Percentiles rank a stretch among this genome's conserved stretches.
Conservation (phyloP, 2,113 vertebrate genomes). For the Girardinichthys multiradiatus region DNA sequence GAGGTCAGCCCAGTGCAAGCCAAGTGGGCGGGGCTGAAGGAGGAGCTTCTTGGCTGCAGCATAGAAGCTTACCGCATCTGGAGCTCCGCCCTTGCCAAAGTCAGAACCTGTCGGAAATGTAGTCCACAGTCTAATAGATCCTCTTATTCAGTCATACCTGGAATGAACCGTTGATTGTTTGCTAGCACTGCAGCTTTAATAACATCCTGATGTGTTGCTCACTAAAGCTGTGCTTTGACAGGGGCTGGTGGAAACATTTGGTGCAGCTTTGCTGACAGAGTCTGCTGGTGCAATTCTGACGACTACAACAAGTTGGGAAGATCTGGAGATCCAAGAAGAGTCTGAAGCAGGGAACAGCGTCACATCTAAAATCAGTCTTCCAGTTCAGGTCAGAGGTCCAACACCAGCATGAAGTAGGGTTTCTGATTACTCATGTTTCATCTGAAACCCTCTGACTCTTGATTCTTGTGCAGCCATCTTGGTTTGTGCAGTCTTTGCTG, state of each 20-base stretch:
- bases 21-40: constrained; percentile 87
- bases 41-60: constrained; percentile 85
- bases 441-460: neutral
- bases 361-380: constrained; percentile 92
- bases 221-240: constrained; percentile 43
- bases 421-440: neutral
- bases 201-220: neutral
- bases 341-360: constrained; percentile 89
- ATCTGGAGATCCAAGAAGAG: constrained; percentile 96
- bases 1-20: constrained; percentile 82
- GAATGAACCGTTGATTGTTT: too few relatives aligned
- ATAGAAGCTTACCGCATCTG: constrained; percentile 88
- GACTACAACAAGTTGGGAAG: constrained; percentile 91
- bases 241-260: constrained; percentile 82
- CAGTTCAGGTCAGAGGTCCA: constrained; percentile 85
- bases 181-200: too few relatives aligned
- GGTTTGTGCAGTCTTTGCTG: constrained; percentile 91
- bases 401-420: neutral
- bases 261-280: constrained; percentile 74
- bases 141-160: too few relatives aligned
- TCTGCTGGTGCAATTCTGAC: constrained; percentile 85
- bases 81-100: constrained; percentile 84
- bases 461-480: constrained; percentile 83
- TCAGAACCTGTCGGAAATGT: constrained; percentile 59
- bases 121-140: too few relatives aligned